A percentile compares a stretch with the other conserved stretches of the same genome.
Conservation (phyloP, 2,888 invertebrate species). For the Ectropis crepuscularia region DNA sequence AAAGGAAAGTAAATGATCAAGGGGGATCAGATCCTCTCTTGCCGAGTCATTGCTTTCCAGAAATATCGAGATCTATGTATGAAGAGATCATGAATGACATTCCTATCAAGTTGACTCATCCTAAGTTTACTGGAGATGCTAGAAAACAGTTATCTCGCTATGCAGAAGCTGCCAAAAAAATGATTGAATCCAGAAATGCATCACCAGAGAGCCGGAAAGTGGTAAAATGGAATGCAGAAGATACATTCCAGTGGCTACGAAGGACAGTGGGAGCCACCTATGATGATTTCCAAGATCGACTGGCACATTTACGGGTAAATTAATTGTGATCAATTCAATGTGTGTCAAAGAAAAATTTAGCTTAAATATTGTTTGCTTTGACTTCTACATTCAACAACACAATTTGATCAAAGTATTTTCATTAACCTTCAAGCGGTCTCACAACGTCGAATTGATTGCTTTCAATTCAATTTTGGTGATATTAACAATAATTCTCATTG, state of each 20-base stretch:
- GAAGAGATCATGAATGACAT: slow-evolving; percentile 99
- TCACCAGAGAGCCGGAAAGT: slow-evolving; percentile 97
- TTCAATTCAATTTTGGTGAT: no score
- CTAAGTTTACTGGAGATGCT: slow-evolving; percentile 97
- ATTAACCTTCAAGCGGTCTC: no score
- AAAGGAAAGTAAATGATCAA: slow-evolving; percentile 95
- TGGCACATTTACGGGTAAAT: slow-evolving; percentile 92
- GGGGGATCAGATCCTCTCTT: slow-evolving; percentile 95
- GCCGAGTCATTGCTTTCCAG: slow-evolving; percentile 96
- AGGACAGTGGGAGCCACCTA: slow-evolving; percentile 97
- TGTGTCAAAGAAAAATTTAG: not conserved
- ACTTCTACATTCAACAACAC: no score
- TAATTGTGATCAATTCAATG: not conserved
- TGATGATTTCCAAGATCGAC: slow-evolving; percentile 95
- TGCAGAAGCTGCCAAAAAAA: slow-evolving; percentile 98
- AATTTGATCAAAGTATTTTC: no score
- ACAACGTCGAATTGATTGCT: no score
- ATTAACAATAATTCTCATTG: no score
- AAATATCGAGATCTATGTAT: slow-evolving; percentile 97
- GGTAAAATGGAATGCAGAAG: slow-evolving; percentile 99
- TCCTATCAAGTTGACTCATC: slow-evolving; percentile 97
- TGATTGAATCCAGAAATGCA: slow-evolving; percentile 97
- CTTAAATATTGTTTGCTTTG: no score
- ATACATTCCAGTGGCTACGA: slow-evolving; percentile 97
- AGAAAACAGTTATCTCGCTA: slow-evolving; percentile 96